These are phyloP conservation scores for Zalophus californianus DNA, from an alignment of 2,797 vertebrate species.

Conservation along the genomic window DNA sequence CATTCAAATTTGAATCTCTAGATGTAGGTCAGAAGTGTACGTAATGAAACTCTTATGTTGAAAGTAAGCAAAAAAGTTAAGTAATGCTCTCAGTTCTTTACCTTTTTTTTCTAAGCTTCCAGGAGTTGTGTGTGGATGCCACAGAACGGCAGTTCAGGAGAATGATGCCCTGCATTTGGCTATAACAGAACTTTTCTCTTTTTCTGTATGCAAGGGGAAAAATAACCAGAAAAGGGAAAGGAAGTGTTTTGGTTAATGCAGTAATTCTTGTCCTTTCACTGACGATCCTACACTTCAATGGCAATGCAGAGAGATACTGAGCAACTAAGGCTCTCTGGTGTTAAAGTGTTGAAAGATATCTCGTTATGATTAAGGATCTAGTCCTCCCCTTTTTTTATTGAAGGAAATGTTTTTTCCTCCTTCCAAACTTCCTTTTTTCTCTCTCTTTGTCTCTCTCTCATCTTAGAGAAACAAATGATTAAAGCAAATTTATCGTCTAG, in stretches of 20 bases:
- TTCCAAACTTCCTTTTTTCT: background rate
- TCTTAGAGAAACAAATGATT: constrained; percentile 42
- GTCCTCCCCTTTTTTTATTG: background rate
- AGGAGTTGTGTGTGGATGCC: background rate
- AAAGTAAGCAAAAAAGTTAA: constrained; percentile 42
- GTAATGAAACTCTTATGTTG: constrained; percentile 43
- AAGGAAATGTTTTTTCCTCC: background rate
- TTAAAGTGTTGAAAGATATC: background rate
- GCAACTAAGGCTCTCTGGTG: background rate
- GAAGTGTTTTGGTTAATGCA: background rate
- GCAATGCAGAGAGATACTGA: background rate
- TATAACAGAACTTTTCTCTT: background rate
- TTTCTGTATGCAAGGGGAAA: background rate
- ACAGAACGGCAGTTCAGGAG: background rate
- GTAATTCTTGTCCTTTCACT: constrained; percentile 22
- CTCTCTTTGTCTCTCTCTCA: background rate
- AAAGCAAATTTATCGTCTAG: constrained; percentile 12
- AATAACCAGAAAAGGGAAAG: background rate
- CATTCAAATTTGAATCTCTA: background rate
- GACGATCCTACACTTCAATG: background rate
- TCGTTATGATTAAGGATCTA: background rate
- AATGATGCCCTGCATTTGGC: background rate
- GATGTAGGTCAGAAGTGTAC: background rate
- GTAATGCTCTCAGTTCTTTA: background rate
- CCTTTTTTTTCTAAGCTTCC: constrained; percentile 38